phyloP scores from a whole-genome alignment of 2,113 vertebrate species.

The Antennarius striatus region DNA sequence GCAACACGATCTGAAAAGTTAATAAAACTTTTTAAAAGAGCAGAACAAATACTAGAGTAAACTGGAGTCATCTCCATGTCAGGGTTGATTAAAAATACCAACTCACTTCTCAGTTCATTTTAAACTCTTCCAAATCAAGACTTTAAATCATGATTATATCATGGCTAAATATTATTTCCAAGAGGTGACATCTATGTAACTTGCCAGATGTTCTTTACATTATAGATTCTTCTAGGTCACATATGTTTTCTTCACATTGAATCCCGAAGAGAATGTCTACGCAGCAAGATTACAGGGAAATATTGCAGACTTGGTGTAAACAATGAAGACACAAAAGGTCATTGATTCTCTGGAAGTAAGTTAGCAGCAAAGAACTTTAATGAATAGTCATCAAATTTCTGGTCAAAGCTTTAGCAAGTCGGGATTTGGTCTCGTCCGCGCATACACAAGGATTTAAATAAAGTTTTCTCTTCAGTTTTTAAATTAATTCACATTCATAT shows the following conservation, averaged over 20 bases:
- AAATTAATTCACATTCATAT: neutral
- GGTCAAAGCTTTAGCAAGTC: neutral
- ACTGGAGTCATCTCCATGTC: no score
- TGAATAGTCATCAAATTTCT: neutral
- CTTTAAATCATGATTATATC: no score
- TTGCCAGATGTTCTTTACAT: slow-evolving; percentile 32
- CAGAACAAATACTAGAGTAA: no score
- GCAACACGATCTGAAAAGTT: no score
- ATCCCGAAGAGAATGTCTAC: no score
- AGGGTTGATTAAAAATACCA: no score
- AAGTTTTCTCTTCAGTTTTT: no score
- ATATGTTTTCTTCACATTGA: slow-evolving; percentile 25
- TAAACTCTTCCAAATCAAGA: no score
- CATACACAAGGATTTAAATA: no score
- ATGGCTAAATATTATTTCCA: neutral
- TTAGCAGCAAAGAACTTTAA: neutral
- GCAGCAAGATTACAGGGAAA: neutral
- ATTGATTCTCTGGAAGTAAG: neutral
- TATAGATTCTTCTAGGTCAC: neutral
- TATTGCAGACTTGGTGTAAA: no score
- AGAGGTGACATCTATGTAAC: slow-evolving; percentile 22
- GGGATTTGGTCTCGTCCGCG: neutral
- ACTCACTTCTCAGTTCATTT: no score
- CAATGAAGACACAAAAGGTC: neutral
- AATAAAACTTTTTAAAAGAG: no score